phyloP scores from a whole-genome alignment of 1,140 invertebrate species.

The Anagrus nilaparvatae region DNA sequence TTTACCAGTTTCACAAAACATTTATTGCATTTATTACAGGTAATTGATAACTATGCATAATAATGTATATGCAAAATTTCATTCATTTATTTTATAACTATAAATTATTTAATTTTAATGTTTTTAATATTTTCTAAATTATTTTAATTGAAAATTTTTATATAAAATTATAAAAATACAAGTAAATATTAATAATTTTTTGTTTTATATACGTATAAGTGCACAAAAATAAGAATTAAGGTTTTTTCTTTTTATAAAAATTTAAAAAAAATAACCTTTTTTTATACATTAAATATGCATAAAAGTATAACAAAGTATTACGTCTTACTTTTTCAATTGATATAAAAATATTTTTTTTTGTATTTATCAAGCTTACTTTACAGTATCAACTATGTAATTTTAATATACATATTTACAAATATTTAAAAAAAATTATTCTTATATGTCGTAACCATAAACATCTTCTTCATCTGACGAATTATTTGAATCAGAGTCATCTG shows the following conservation, averaged over 20 bases:
- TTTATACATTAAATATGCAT: too few relatives aligned
- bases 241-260: neutral
- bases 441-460: slow-evolving; percentile 9
- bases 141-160: neutral
- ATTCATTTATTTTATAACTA: too few relatives aligned
- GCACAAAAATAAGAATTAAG: neutral
- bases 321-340: too few relatives aligned
- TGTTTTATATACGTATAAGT: too few relatives aligned
- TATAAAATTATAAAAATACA: neutral
- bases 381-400: neutral
- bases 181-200: neutral
- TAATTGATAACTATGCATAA: neutral
- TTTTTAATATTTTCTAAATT: too few relatives aligned
- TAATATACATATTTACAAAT: slow-evolving; percentile 3
- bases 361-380: too few relatives aligned
- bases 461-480: slow-evolving; percentile 31
- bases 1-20: neutral
- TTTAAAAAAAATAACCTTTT: neutral
- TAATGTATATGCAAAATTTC: too few relatives aligned
- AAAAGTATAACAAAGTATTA: too few relatives aligned
- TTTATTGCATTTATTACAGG: neutral
- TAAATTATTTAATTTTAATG: too few relatives aligned
- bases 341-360: too few relatives aligned
- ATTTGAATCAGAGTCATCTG: slow-evolving; percentile 20
- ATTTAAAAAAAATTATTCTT: neutral